Evolutionary conservation across 2,888 invertebrate species (phyloP).

Genomic region (Corbicula japonica): DNA sequence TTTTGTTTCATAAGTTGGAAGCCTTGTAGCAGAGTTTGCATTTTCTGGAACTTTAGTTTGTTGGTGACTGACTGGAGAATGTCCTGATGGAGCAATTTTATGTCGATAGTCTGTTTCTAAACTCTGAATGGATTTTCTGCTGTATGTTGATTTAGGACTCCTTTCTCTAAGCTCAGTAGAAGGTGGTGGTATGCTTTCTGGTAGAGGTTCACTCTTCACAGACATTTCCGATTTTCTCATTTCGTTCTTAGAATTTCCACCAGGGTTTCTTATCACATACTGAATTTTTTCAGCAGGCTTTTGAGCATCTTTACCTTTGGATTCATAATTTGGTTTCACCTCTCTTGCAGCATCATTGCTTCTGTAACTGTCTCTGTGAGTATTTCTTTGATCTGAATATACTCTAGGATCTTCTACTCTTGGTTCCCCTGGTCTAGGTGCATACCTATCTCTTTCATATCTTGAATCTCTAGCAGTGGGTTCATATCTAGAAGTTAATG

Average conservation of each 20-base stretch:
- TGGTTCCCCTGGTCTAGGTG: background rate
- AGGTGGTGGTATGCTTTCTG: constrained; percentile 45
- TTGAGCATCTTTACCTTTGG: background rate
- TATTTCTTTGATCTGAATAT: background rate
- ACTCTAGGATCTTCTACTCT: constrained; percentile 10
- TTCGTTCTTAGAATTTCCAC: constrained; percentile 37
- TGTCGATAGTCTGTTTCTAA: background rate
- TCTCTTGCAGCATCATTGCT: background rate
- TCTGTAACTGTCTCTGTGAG: constrained; percentile 7
- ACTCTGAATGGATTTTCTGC: background rate
- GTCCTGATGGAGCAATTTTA: constrained; percentile 13
- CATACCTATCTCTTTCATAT: constrained; percentile 4
- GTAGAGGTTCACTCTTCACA: constrained; percentile 33
- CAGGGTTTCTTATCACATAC: constrained; percentile 58
- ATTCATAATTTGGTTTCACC: constrained; percentile 8
- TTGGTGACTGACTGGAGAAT: constrained; percentile 34
- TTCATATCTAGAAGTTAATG: constrained; percentile 9
- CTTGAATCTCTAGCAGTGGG: background rate
- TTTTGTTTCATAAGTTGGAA: constrained; percentile 34
- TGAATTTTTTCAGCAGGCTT: constrained; percentile 51
- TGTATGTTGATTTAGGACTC: constrained; percentile 23
- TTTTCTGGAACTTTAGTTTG: constrained; percentile 6
- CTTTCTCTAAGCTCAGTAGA: constrained; percentile 45
- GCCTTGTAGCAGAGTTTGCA: background rate
- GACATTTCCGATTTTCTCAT: constrained; percentile 46